Evolutionary conservation across 2,888 invertebrate genomes (phyloP).

Genomic region (Epinotia brunnichana): DNA sequence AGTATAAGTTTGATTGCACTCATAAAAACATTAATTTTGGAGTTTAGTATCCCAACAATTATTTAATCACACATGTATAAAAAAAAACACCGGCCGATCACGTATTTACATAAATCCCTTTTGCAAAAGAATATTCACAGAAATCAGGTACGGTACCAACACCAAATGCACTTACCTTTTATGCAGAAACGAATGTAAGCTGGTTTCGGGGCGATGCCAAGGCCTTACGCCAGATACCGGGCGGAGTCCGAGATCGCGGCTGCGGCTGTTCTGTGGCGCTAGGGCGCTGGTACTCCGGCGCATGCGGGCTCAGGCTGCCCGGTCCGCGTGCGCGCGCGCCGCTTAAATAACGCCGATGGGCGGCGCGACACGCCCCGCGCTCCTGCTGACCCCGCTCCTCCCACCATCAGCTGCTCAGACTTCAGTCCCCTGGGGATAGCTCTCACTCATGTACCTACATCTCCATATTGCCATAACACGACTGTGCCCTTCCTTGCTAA

Average conservation of each 20-base stretch:
- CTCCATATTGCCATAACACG: too few relatives aligned
- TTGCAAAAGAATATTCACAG: constrained; percentile 7
- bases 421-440: constrained; percentile 46
- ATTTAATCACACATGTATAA: too few relatives aligned
- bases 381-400: constrained; percentile 61
- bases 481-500: too few relatives aligned
- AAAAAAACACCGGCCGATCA: not conserved
- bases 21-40: not conserved
- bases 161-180: constrained; percentile 30
- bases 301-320: constrained; percentile 42
- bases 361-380: constrained; percentile 73
- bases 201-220: constrained; percentile 34
- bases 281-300: constrained; percentile 17
- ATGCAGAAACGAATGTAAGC: constrained; percentile 41
- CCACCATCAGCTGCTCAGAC: constrained; percentile 44
- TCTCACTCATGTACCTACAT: too few relatives aligned
- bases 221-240: constrained; percentile 26
- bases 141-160: not conserved
- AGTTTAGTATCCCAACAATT: not conserved
- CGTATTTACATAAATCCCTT: not conserved
- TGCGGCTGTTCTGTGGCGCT: constrained; percentile 12
- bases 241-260: constrained; percentile 28
- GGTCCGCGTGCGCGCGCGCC: constrained; percentile 41
- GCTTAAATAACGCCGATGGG: constrained; percentile 60
- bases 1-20: not conserved